These are phyloP conservation scores for Panagrolaimus sp. DNA, from an alignment of 1,140 invertebrate genomes.

Conservation along the genomic window DNA sequence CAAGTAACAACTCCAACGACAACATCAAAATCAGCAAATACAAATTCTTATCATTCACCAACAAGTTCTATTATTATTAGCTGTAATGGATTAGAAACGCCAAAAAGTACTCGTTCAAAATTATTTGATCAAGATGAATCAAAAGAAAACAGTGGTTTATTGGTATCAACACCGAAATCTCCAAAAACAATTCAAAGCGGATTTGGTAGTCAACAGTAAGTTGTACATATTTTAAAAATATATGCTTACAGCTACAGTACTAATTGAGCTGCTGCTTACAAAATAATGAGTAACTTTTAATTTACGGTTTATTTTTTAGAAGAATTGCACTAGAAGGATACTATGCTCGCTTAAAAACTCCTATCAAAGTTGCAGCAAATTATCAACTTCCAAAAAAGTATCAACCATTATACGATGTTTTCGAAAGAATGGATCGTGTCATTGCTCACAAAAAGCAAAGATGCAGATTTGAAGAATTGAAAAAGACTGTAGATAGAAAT, in stretches of 20 bases:
- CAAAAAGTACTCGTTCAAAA: neutral
- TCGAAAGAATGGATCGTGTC: slow-evolving; percentile 1
- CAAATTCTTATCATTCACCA: too few relatives aligned
- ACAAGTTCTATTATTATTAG: too few relatives aligned
- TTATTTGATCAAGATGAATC: neutral
- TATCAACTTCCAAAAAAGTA: neutral
- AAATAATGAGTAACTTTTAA: too few relatives aligned
- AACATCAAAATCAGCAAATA: too few relatives aligned
- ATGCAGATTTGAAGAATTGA: neutral
- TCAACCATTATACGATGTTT: neutral
- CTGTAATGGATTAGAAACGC: neutral
- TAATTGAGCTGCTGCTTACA: too few relatives aligned
- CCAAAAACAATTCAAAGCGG: neutral
- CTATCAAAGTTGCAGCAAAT: neutral
- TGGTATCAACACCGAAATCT: neutral
- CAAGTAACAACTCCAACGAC: too few relatives aligned
- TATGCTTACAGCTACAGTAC: too few relatives aligned
- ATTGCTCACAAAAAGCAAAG: neutral
- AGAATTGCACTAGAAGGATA: neutral
- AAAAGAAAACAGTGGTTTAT: neutral
- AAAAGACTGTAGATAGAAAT: neutral
- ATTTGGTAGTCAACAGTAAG: too few relatives aligned
- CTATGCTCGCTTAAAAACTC: neutral
- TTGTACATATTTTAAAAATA: too few relatives aligned
- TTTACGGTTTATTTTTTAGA: neutral